Base-by-base conservation (phyloP, 1,140 invertebrate species). In the Hydropsyche tenuis region DNA sequence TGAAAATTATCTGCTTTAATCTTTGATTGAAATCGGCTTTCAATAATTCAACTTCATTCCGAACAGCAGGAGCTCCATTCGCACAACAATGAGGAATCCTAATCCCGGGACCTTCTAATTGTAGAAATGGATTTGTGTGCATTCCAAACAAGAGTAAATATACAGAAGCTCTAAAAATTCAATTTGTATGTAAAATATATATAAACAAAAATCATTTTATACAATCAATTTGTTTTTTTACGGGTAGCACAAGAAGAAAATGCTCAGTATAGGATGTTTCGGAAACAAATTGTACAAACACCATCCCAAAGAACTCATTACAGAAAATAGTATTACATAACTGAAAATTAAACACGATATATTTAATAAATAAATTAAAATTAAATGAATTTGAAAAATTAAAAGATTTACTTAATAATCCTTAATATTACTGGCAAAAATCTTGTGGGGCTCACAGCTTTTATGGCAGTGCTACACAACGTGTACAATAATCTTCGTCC, bases 1-100 rank as follows among this genome's bases (percentile, higher is more conserved):
- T 94, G 80, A 96, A 98, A 3, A 98, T 84, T 65, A 96, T 91
- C 81, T 94, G 93, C 83, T 96, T 96, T 77, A 97, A 87, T 60
- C 96, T 85, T 53, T 89, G 87, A 81, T 97, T 97, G 78, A 98
- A 97, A 81, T 98, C 96, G 20, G 87, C 88, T 77, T 92, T 90
- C 5, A 98, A 80, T 16, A 88, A 87, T 72, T 95, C 93, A 22
- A 96, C 94, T 84, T 98, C 96, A 18, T 91, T 89, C 71, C 96
- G 86, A 45, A 97, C 91, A 42, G 88, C 88, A 16, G 85, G 80
- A 0, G 91, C 88, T 73, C 89, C 91, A 51, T 89, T 86, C 1
- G 90, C 89, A 80, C 92, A 94, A 78, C 89, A 89, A 80, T 93
- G 92, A 53, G 91, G 85, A 18, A 89, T 88, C 14, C 76, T 81